phyloP scores from a whole-genome alignment of 2,888 invertebrate species.

The Anarsia innoxiella region DNA sequence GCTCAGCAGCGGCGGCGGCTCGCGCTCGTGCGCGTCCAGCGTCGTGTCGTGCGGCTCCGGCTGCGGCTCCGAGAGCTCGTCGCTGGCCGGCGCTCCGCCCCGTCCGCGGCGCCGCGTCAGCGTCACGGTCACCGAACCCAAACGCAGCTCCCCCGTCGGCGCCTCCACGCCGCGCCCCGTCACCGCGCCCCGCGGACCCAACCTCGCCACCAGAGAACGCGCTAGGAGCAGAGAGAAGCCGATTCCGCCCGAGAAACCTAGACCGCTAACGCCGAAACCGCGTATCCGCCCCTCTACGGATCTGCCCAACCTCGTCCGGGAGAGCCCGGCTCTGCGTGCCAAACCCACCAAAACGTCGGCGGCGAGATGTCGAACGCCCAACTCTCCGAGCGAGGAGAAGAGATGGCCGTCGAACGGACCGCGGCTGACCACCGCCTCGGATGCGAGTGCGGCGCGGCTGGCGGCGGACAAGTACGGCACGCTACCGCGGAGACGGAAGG shows the following conservation, averaged over 20 bases:
- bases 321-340: conserved; percentile 60
- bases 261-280: conserved; percentile 65
- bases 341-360: conserved; percentile 72
- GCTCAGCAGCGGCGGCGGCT: conserved; percentile 79
- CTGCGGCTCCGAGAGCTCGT: conserved; percentile 87
- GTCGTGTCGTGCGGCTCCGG: conserved; percentile 86
- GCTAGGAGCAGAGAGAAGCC: conserved; percentile 77
- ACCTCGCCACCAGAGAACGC: conserved; percentile 72
- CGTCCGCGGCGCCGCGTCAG: conserved; percentile 74
- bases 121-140: conserved; percentile 72
- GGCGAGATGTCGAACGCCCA: conserved; percentile 76
- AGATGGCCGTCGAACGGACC: conserved; percentile 78
- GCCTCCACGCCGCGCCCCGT: conserved; percentile 69
- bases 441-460: conserved; percentile 50
- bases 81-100: conserved; percentile 74
- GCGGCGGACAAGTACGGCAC: conserved; percentile 86
- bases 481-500: conserved; percentile 82
- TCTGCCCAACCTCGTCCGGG: conserved; percentile 68
- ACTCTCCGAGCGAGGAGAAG: conserved; percentile 80
- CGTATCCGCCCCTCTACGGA: conserved; percentile 67
- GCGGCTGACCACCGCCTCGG: conserved; percentile 45
- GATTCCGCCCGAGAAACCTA: conserved; percentile 60
- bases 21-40: conserved; percentile 84
- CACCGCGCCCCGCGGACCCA: conserved; percentile 65
- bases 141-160: conserved; percentile 66